Conservation (phyloP, 1,140 invertebrate species). For the Mizuhopecten yessoensis region DNA sequence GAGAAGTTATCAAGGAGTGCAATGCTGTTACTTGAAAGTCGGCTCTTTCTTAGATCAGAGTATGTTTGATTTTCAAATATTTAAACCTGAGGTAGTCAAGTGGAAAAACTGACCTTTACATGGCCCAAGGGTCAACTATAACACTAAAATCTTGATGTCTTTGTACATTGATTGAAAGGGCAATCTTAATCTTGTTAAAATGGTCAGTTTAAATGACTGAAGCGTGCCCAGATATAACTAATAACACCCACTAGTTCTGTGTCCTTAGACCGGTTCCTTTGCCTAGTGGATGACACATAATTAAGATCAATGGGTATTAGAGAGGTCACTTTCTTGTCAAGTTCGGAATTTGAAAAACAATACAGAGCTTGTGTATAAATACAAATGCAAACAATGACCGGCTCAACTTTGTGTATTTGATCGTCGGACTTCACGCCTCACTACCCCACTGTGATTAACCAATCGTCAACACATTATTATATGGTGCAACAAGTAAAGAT, state of each 20-base stretch:
- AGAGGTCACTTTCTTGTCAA: not conserved
- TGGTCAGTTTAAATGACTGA: slow-evolving; percentile 31
- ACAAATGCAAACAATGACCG: not conserved
- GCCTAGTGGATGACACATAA: not conserved
- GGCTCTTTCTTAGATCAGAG: too few relatives aligned
- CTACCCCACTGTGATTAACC: not conserved
- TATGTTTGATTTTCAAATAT: too few relatives aligned
- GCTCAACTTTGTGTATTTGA: not conserved
- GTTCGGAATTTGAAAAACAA: not conserved
- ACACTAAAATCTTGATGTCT: not conserved
- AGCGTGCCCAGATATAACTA: not conserved
- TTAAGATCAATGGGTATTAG: not conserved
- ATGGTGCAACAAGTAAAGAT: not conserved
- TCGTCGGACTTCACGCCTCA: not conserved
- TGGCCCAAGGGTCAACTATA: not conserved
- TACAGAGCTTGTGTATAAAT: not conserved
- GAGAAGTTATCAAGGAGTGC: too few relatives aligned
- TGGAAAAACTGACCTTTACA: slow-evolving; percentile 13
- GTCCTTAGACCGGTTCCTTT: not conserved
- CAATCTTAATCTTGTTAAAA: not conserved
- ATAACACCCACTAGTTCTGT: not conserved
- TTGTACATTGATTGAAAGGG: not conserved
- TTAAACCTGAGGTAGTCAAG: not conserved
- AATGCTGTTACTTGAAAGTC: not conserved
- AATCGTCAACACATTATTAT: not conserved